Evolutionary conservation across 2,888 invertebrate species (phyloP).

Genomic region (Encarsia formosa): DNA sequence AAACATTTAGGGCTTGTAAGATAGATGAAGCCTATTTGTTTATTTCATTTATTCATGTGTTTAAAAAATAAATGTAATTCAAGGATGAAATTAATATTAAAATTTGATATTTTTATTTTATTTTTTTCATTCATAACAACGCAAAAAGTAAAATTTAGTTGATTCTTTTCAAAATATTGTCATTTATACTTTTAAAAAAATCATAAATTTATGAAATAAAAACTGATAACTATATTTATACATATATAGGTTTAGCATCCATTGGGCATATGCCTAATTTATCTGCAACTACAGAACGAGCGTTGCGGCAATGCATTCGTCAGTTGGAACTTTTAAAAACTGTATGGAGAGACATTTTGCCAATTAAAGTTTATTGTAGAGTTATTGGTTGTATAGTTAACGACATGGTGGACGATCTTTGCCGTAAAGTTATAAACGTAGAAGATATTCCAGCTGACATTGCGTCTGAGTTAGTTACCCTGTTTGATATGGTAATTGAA

Average conservation of each 20-base stretch:
- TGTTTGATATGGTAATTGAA: constrained; percentile 68
- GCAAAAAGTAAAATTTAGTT: too few species aligned
- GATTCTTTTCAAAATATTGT: too few species aligned
- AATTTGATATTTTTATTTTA: too few species aligned
- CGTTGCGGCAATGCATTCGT: constrained; percentile 77
- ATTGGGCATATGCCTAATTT: constrained; percentile 56
- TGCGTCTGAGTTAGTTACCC: constrained; percentile 73
- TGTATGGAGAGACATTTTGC: constrained; percentile 84
- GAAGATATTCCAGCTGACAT: constrained; percentile 86
- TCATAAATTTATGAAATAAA: neutral
- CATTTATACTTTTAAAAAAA: too few species aligned
- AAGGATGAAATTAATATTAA: too few species aligned
- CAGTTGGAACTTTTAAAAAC: constrained; percentile 80
- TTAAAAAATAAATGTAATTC: too few species aligned
- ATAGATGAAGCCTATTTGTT: too few species aligned
- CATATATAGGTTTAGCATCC: constrained; percentile 47
- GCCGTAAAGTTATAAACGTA: constrained; percentile 63
- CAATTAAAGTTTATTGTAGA: constrained; percentile 70
- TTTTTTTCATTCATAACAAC: too few species aligned
- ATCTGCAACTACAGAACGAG: constrained; percentile 63
- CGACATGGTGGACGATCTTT: constrained; percentile 65
- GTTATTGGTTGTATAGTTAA: constrained; percentile 65
- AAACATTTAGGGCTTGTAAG: too few species aligned
- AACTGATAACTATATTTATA: constrained; percentile 9
- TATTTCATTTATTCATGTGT: too few species aligned